Percentiles rank a stretch among this genome's conserved stretches.
Conservation (phyloP, 2,797 vertebrate species). For the Rhinichthys osculus region DNA sequence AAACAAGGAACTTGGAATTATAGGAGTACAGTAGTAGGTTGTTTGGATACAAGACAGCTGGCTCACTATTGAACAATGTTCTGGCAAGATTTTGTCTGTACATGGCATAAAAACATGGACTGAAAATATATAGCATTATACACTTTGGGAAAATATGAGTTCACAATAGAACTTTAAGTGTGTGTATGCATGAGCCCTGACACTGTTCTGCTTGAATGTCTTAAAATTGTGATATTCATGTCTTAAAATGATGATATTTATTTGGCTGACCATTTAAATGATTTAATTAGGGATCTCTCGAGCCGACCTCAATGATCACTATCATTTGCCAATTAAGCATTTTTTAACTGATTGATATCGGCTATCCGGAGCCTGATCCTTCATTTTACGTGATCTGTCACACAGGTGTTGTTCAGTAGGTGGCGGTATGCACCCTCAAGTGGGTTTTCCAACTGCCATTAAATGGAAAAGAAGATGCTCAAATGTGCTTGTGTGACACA, state of each 20-base stretch:
- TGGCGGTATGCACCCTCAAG: no score
- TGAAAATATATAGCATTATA: slow-evolving; percentile 62
- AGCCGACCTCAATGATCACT: no score
- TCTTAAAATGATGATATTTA: neutral
- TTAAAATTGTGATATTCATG: neutral
- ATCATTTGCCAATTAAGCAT: no score
- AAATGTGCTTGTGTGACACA: no score
- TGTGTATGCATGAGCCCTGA: neutral
- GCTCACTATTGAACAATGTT: neutral
- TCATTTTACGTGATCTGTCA: no score
- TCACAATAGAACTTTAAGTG: neutral
- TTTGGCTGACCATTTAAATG: neutral
- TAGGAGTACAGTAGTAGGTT: neutral
- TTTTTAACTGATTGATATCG: no score
- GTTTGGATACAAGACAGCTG: slow-evolving; percentile 17
- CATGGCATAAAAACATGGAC: slow-evolving; percentile 49
- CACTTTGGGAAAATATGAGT: neutral
- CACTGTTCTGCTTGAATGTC: neutral
- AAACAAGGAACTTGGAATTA: slow-evolving; percentile 19
- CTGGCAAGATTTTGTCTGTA: slow-evolving; percentile 51
- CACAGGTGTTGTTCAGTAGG: no score
- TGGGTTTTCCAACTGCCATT: no score
- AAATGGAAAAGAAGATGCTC: no score
- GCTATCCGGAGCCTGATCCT: no score
- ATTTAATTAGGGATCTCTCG: no score